Evolutionary conservation across 2,888 invertebrate species (phyloP), one percentile per base, ranked within the genome.

Genomic region (Lamellibrachia satsuma): DNA sequence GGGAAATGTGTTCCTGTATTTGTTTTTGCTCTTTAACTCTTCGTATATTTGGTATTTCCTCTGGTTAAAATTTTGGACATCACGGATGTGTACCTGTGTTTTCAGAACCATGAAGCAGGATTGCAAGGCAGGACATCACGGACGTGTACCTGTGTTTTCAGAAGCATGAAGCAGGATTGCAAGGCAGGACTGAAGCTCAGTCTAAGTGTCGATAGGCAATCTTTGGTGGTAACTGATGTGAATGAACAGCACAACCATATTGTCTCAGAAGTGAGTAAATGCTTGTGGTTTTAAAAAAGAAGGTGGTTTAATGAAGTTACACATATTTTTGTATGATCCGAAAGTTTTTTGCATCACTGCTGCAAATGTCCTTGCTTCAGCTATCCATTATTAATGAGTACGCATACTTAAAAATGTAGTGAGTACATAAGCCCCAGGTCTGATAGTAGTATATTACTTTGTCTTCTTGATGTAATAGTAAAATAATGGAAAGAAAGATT

Each of bases 41-140:
- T 39, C 39, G 1, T 39, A 39, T 39, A 39, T 39, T 39, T 39
- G 39, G 39, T 39, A 39, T 39, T 39, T 39, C 39, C 39, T 39
- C 39, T 39, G 39, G 39, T 39, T 39, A 39, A 39, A 39, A 39
- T 39, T 39, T 39, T 39, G 0, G 39, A 9, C 7, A 90, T 39
- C 51, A 90, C 15, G 51, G 39, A 39, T 39, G 0, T 90, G 7
- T 90, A 9, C 4, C 27, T 8, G 9, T 90, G 11, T 52, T 90
- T 90, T 39, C 52, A 90, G 90, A 22, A 90, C 90, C 90, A 90
- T 90, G 9, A 90, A 90, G 90, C 90, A 90, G n/a, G 90, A 90
- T 3, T 90, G 90, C 27, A 90, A 90, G 90, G 90, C 90, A 52
- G n/a, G n/a, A 9, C 7, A 90, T 39, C 39, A 90, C 15, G 39